These are phyloP conservation scores for Festucalex cinctus DNA, from an alignment of 2,113 vertebrate genomes.

Conservation along the genomic window DNA sequence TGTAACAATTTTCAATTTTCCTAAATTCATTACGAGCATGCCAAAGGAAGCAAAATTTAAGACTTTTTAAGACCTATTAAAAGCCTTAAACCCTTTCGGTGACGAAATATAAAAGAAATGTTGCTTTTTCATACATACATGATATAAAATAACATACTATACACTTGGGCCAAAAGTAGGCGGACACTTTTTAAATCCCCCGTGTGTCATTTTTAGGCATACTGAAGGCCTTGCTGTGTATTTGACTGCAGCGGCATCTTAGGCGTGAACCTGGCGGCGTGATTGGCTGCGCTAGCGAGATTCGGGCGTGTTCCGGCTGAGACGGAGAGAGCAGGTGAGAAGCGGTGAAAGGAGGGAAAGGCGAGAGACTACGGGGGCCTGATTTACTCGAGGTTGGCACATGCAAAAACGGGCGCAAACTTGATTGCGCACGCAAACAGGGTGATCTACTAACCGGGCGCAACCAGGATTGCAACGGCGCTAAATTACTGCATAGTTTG, in stretches of 20 bases:
- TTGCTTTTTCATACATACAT: too few species aligned
- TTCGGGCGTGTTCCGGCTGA: constrained; percentile 50
- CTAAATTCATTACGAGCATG: too few species aligned
- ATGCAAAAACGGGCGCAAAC: neutral
- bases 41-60: too few species aligned
- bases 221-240: neutral
- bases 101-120: neutral
- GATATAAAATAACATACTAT: neutral
- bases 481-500: too few species aligned
- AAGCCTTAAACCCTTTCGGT: too few species aligned
- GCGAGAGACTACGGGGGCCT: constrained; percentile 55
- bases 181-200: too few species aligned
- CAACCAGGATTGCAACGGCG: too few species aligned
- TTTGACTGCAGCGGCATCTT: neutral
- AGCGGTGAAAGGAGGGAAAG: constrained; percentile 51
- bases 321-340: constrained; percentile 62
- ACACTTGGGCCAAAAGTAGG: too few species aligned
- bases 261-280: constrained; percentile 16
- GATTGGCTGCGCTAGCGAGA: constrained; percentile 52
- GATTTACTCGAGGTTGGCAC: neutral
- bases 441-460: neutral
- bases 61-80: too few species aligned
- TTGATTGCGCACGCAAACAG: neutral
- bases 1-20: too few species aligned
- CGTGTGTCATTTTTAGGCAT: neutral